These are phyloP conservation scores for Percopsis omiscomaycus DNA, from an alignment of 2,797 vertebrate species.

Conservation along the genomic window DNA sequence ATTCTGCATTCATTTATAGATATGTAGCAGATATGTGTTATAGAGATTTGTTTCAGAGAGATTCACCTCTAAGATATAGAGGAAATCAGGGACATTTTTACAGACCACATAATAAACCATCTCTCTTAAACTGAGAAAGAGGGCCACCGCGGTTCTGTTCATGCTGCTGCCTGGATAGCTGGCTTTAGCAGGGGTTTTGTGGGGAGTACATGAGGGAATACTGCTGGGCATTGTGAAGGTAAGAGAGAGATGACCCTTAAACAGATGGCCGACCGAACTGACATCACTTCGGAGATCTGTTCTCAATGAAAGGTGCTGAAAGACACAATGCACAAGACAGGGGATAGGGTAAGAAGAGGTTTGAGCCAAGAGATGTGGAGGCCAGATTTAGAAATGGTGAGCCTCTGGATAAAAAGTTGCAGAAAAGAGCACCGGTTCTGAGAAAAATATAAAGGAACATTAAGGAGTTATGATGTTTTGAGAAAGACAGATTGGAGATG, in stretches of 20 bases:
- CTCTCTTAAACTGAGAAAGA: conserved; percentile 4
- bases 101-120: neutral
- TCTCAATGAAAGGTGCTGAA: conserved; percentile 19
- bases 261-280: neutral
- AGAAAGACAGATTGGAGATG: too few relatives aligned
- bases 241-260: neutral
- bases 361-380: conserved; percentile 13
- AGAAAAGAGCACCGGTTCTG: neutral
- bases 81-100: neutral
- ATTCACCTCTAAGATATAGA: too few relatives aligned
- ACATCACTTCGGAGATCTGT: conserved; percentile 1
- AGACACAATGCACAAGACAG: neutral
- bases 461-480: too few relatives aligned
- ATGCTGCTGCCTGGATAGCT: conserved; percentile 11
- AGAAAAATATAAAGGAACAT: too few relatives aligned
- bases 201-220: neutral
- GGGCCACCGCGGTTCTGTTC: neutral
- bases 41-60: too few relatives aligned
- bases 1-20: too few relatives aligned
- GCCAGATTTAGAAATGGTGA: conserved; percentile 6
- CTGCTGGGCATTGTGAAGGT: neutral
- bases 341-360: conserved; percentile 7
- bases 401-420: neutral
- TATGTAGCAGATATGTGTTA: too few relatives aligned
- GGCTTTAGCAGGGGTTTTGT: neutral